Evolutionary conservation across 2,113 vertebrate genomes (phyloP).

Genomic region (Osmerus eperlanus): DNA sequence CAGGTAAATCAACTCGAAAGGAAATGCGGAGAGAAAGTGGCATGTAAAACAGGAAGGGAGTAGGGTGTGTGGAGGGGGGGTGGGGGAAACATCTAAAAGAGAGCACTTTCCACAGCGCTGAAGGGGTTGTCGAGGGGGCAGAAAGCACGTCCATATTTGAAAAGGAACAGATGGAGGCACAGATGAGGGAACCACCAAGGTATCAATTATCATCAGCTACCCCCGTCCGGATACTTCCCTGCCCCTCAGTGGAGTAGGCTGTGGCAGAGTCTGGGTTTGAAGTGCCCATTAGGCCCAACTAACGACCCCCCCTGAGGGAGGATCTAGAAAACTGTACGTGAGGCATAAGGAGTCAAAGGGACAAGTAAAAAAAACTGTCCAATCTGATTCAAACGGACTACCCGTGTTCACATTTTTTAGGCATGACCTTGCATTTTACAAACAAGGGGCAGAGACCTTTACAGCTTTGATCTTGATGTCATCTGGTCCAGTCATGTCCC

Average conservation of each 20-base stretch:
- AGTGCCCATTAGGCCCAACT: slow-evolving; percentile 9
- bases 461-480: too few relatives aligned
- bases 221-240: slow-evolving; percentile 11
- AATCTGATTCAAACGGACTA: too few relatives aligned
- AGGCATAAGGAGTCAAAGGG: slow-evolving; percentile 9
- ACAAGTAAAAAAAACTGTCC: too few relatives aligned
- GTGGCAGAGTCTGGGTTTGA: slow-evolving; percentile 3
- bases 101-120: not conserved
- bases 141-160: slow-evolving; percentile 46
- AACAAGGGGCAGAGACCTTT: too few relatives aligned
- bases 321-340: not conserved
- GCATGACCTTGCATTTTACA: too few relatives aligned
- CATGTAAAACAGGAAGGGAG: slow-evolving; percentile 36
- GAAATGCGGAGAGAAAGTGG: not conserved
- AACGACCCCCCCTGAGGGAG: slow-evolving; percentile 3
- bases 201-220: slow-evolving; percentile 55
- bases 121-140: slow-evolving; percentile 1
- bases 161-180: slow-evolving; percentile 56
- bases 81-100: not conserved
- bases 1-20: slow-evolving; percentile 29
- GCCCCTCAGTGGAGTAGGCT: slow-evolving; percentile 18
- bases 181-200: slow-evolving; percentile 51
- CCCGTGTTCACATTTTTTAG: too few relatives aligned
- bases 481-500: too few relatives aligned
- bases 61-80: slow-evolving; percentile 16